Evolutionary conservation across 1,140 invertebrate species (phyloP), one percentile per base, ranked within the genome.

Genomic region (Nephila pilipes): DNA sequence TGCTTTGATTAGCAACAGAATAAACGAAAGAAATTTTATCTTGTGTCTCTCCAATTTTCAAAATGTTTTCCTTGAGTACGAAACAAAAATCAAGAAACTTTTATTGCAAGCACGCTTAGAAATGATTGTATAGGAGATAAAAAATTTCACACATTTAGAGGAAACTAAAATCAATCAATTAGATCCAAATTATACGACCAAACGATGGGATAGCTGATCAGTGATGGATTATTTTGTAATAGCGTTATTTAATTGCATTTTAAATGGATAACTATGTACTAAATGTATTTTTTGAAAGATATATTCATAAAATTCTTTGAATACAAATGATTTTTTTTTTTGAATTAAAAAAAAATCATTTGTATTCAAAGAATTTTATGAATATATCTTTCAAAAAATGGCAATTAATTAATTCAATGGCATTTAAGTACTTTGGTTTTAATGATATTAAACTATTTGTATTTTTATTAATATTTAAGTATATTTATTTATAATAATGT

Each of bases 1-100:
- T 54, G 87, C 65, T 89, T 89, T 89, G 87, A 54, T 75, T 75
- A 55, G 57, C 22, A 83, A 29, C 46, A 83, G 55, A 83, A 29
- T 25, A 54, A 10, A 46, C 4, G 81, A 22, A 22, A 20, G 22
- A 36, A 38, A 25, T 75, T 38, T 54, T 89, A 2, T 87, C 75
- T 25, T 63, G 55, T 69, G 65, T 12, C 36, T 12, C 20, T 36
- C 57, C 8, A 54, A 14, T 5, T n/a, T n/a, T 12, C 25, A 25
- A 29, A 16, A 25, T 4, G 32, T 75, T 75, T 75, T 60, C 36
- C 29, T 75, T 32, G n/a, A 69, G 63, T 14, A 69, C 25, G 63
- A 25, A 32, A 65, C 25, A 69, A 75, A 75, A 75, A 36, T 14
- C 5, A 14, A 75, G 29, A 32, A 65, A n/a, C 22, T 63, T 10